Evolutionary conservation across 1,140 invertebrate genomes (phyloP).

Genomic region (Bombus haemorrhoidalis): DNA sequence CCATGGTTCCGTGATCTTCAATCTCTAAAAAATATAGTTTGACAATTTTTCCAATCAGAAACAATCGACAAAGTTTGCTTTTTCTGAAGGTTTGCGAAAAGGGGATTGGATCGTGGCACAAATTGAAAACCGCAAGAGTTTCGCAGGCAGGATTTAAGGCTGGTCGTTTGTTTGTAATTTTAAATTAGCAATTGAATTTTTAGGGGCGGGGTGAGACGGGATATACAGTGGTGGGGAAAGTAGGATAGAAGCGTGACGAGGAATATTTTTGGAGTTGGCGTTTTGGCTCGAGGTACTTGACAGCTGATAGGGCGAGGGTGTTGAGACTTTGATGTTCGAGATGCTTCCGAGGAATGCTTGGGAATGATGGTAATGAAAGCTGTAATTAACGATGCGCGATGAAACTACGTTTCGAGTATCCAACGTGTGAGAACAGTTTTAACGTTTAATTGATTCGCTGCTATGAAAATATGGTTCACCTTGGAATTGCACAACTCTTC

Average conservation of each 20-base stretch:
- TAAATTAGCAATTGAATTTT: conserved; percentile 29
- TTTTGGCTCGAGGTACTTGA: background rate
- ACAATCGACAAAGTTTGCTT: too few species aligned
- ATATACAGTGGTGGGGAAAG: background rate
- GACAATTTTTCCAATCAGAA: too few species aligned
- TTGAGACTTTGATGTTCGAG: background rate
- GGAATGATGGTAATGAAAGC: background rate
- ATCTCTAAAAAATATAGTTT: too few species aligned
- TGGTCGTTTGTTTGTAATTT: conserved; percentile 8
- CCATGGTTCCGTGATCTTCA: too few species aligned
- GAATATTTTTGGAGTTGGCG: background rate
- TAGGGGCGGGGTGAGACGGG: background rate
- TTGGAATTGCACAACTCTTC: too few species aligned
- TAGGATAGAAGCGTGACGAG: conserved; percentile 4
- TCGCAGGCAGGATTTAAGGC: too few species aligned
- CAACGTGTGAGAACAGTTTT: background rate
- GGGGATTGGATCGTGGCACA: too few species aligned
- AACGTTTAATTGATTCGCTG: background rate
- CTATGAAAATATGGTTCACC: too few species aligned
- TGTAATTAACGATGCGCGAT: background rate
- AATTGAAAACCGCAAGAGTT: background rate
- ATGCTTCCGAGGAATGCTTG: background rate
- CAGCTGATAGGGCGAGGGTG: background rate
- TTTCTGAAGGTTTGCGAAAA: background rate
- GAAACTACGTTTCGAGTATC: background rate